Conservation (phyloP, 2,113 vertebrate genomes). For the Ifrita kowaldi region DNA sequence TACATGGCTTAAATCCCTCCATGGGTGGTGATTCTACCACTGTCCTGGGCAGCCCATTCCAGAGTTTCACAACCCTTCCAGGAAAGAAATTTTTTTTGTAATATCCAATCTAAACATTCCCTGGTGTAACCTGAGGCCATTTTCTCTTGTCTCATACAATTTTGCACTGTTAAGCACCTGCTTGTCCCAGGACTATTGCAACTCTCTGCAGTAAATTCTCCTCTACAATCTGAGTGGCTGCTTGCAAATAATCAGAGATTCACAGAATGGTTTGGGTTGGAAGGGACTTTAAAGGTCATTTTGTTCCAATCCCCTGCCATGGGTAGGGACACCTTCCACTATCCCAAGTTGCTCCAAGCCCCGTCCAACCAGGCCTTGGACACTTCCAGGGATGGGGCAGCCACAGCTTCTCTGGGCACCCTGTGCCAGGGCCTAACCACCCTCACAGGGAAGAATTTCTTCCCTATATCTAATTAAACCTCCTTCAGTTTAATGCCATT, state of each 20-base stretch:
- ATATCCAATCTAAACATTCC: too few species aligned
- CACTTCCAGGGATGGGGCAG: not conserved
- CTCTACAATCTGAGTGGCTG: not conserved
- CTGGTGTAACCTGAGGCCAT: not conserved
- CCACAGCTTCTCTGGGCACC: not conserved
- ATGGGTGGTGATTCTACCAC: not conserved
- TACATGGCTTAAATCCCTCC: not conserved
- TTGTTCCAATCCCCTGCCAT: accelerated
- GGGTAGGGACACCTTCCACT: not conserved
- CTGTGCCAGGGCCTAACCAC: accelerated
- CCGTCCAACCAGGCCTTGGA: accelerated
- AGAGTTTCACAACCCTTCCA: not conserved
- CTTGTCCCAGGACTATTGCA: not conserved
- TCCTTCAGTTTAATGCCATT: not conserved
- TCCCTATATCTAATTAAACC: not conserved
- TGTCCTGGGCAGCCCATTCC: not conserved
- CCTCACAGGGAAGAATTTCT: not conserved
- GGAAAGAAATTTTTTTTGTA: not conserved
- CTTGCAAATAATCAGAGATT: not conserved
- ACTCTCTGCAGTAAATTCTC: not conserved
- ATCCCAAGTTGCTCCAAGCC: accelerated
- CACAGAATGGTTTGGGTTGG: not conserved
- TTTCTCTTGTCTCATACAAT: accelerated
- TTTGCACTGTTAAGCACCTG: not conserved
- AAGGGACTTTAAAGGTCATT: not conserved